phyloP scores from a whole-genome alignment of 2,797 vertebrate genomes.

The Gadopsis marmoratus region DNA sequence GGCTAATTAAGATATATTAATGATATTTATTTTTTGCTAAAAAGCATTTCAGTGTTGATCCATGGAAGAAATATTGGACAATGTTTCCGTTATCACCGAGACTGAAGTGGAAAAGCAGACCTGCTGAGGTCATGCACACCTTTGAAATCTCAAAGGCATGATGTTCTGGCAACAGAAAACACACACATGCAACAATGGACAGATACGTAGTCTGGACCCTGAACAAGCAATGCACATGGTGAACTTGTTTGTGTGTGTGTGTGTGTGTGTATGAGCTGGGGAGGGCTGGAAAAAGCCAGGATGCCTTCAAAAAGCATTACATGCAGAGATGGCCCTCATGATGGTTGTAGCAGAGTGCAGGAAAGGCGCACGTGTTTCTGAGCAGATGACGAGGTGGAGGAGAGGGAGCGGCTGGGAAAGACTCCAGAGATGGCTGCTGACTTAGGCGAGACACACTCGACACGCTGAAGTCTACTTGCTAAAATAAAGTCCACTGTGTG shows the following conservation, averaged over 20 bases:
- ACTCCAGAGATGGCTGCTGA: conserved; percentile 38
- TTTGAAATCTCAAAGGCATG: conserved; percentile 37
- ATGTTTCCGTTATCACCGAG: background rate
- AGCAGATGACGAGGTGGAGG: conserved; percentile 44
- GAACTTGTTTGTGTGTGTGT: conserved; percentile 19
- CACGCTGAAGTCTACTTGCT: conserved; percentile 8
- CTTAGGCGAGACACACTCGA: conserved; percentile 22
- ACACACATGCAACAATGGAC: conserved; percentile 15
- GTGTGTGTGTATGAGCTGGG: background rate
- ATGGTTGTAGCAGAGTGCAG: conserved; percentile 42
- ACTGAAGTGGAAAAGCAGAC: conserved; percentile 20
- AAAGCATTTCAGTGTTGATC: background rate
- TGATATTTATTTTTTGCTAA: conserved; percentile 6
- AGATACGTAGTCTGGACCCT: background rate
- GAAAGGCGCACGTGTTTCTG: conserved; percentile 44
- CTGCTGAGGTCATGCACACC: conserved; percentile 31
- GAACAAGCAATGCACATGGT: background rate
- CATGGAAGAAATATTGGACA: conserved; percentile 3
- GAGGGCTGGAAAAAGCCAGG: conserved; percentile 27
- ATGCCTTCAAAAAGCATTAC: conserved; percentile 60
- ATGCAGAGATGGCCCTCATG: conserved; percentile 54
- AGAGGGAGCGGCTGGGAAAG: conserved; percentile 43
- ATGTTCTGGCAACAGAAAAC: conserved; percentile 35
- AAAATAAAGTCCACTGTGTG: too few species aligned
- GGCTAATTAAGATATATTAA: background rate